Conservation (phyloP, 2,113 vertebrate genomes). For the Fukomys damarensis region DNA sequence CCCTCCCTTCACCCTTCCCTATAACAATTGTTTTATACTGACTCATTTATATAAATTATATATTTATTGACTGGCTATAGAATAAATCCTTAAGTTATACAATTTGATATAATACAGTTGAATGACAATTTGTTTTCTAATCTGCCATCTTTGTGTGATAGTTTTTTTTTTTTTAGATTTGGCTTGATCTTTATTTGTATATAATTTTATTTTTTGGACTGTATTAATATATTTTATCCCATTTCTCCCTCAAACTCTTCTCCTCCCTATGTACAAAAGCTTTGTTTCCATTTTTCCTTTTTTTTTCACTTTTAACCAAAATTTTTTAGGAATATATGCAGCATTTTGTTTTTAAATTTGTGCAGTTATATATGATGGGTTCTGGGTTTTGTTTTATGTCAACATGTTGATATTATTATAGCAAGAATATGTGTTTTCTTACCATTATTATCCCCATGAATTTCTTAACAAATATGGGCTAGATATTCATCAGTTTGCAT, state of each 20-base stretch:
- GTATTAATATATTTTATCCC: too few relatives aligned
- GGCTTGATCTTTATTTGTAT: too few relatives aligned
- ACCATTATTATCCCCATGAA: background rate
- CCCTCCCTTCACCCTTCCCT: too few relatives aligned
- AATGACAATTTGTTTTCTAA: background rate
- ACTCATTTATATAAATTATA: background rate
- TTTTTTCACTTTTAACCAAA: background rate
- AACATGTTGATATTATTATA: background rate
- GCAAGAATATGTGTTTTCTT: background rate
- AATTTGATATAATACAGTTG: background rate
- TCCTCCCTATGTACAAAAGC: too few relatives aligned
- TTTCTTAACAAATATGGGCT: constrained; percentile 18
- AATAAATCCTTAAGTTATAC: background rate
- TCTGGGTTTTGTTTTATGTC: constrained; percentile 28
- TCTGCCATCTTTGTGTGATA: background rate
- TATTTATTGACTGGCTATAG: background rate
- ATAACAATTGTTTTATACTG: constrained; percentile 35
- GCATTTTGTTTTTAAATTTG: constrained; percentile 45
- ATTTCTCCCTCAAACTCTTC: too few relatives aligned
- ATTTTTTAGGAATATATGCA: background rate
- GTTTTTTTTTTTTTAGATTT: background rate
- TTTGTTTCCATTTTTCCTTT: too few relatives aligned
- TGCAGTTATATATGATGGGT: background rate
- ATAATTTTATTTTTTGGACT: too few relatives aligned
- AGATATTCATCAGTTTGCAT: constrained; percentile 10